Base-by-base conservation (phyloP, 2,113 vertebrate species). In the Scophthalmus maximus region DNA sequence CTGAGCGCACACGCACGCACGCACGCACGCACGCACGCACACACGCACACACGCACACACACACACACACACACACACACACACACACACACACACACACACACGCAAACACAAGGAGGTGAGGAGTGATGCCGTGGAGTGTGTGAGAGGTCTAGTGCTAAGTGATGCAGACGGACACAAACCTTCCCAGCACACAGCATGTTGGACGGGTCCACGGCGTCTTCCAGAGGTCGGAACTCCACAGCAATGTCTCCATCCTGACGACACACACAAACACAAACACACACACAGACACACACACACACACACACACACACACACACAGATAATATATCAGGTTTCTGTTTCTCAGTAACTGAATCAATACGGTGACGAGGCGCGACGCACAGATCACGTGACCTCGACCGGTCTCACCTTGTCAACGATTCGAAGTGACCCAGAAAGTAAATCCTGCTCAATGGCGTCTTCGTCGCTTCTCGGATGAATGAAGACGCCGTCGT, bases 171-270 rank as follows among this genome's bases (percentile, higher is more conserved):
- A 18, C n/a, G 1, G 22, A 53, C 23, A 78, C 81, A 8, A 23
- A 86, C 97, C 97, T 99, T 98, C 89, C 95, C 95, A 84, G 98
- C 96, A 93, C 92, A 98, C 17, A 97, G 94, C 86, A 99, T 97
- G 92, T 94, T 98, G 64, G 95, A 97, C 52, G 94, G 93, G 89
- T 97, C 96, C 32, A 96, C 93, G 0, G 94, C 89, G 52, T 98
- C 97, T 83, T 98, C 97, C 88, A 96, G 12, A 9, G 96, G 96
- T 79, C 93, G 94, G 93, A 95, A 99, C 70, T 98, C 98, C 83
- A 99, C 95, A 38, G 95, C 50, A 59, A 95, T 88, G 86, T 98
- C 98, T 52, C 92, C 93, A 86, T 98, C 96, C 97, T 99, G 79
- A 0, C 26, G 34, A 9, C 52, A 32, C 55, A 34, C n/a, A 20